phyloP scores from a whole-genome alignment of 2,113 vertebrate genomes.

The Atlantisia rogersi region DNA sequence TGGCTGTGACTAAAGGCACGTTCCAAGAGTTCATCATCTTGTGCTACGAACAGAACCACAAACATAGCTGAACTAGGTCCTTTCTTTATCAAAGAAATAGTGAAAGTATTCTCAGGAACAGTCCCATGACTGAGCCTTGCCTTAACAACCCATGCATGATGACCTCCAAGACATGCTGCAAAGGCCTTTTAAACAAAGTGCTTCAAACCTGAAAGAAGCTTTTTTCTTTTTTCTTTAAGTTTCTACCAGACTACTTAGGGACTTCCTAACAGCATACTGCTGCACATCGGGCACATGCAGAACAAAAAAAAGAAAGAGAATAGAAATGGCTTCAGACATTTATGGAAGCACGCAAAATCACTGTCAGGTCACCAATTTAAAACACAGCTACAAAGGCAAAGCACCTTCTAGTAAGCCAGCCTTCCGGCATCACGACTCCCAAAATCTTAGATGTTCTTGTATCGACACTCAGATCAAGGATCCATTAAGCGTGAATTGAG shows the following conservation, averaged over 20 bases:
- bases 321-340: background rate
- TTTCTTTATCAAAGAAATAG: constrained; percentile 55
- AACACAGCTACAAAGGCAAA: background rate
- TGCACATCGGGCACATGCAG: background rate
- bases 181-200: constrained; percentile 24
- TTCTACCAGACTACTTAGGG: background rate
- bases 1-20: background rate
- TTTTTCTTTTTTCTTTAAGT: constrained; percentile 48
- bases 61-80: background rate
- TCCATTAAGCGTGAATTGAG: background rate
- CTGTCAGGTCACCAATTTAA: background rate
- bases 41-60: background rate
- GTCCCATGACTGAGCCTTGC: constrained; percentile 56
- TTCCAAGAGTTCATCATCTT: background rate
- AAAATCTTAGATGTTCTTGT: background rate
- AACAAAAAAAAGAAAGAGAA: background rate
- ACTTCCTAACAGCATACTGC: background rate
- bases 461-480: background rate
- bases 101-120: constrained; percentile 37
- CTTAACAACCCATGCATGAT: constrained; percentile 54
- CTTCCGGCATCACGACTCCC: background rate
- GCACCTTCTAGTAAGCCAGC: background rate
- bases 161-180: constrained; percentile 34
- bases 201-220: constrained; percentile 38
- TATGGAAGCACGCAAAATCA: background rate